These are phyloP conservation scores for Chiloscyllium plagiosum DNA, from an alignment of 2,113 vertebrate species.

Conservation along the genomic window DNA sequence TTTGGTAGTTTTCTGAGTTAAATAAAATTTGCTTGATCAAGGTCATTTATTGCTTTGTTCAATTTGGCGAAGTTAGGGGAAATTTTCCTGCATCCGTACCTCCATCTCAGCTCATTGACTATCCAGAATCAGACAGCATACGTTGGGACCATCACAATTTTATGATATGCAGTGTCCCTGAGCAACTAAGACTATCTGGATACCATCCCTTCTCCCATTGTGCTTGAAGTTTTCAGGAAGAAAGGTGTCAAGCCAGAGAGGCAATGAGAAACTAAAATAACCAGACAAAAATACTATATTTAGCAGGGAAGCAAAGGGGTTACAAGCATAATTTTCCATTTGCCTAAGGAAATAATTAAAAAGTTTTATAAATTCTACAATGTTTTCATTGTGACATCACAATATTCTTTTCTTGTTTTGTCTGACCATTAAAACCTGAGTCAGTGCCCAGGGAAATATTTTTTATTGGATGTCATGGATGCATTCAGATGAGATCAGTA, in stretches of 20 bases:
- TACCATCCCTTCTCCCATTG: not conserved
- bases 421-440: not conserved
- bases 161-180: not conserved
- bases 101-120: not conserved
- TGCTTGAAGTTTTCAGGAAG: not conserved
- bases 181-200: not conserved
- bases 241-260: not conserved
- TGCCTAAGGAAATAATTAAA: not conserved
- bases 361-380: not conserved
- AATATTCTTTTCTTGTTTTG: not conserved
- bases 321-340: not conserved
- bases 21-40: not conserved
- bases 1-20: not conserved
- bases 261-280: not conserved
- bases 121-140: not conserved
- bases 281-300: not conserved
- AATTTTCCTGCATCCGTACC: not conserved
- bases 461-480: not conserved
- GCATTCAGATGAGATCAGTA: not conserved
- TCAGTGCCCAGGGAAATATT: not conserved
- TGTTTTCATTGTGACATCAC: not conserved
- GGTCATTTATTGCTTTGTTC: not conserved
- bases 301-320: not conserved
- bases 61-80: not conserved
- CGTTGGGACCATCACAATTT: not conserved